phyloP scores from a whole-genome alignment of 2,888 invertebrate genomes.

The Agrypnus murinus region DNA sequence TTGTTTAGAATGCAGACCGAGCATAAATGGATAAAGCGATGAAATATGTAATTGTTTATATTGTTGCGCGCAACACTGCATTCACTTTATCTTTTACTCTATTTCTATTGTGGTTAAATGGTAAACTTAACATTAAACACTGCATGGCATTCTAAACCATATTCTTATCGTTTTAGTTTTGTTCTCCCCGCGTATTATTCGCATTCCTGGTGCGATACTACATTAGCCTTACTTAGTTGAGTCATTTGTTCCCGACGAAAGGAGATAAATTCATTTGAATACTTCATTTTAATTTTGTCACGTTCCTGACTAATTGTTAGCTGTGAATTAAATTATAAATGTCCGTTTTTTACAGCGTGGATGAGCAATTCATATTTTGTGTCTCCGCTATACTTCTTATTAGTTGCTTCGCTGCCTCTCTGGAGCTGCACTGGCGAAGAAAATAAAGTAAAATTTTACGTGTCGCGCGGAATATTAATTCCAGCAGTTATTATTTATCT shows the following conservation, averaged over 20 bases:
- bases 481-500: slow-evolving; percentile 33
- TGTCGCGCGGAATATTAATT: slow-evolving; percentile 48
- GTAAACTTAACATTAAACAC: slow-evolving; percentile 49
- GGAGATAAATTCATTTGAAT: slow-evolving; percentile 50
- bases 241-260: slow-evolving; percentile 39
- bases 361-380: slow-evolving; percentile 56
- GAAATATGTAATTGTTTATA: slow-evolving; percentile 52
- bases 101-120: slow-evolving; percentile 50
- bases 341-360: slow-evolving; percentile 55
- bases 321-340: slow-evolving; percentile 59
- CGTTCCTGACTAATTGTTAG: slow-evolving; percentile 61
- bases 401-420: slow-evolving; percentile 54
- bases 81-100: slow-evolving; percentile 50
- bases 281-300: slow-evolving; percentile 60
- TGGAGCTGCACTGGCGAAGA: slow-evolving; percentile 48
- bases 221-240: slow-evolving; percentile 46
- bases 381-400: slow-evolving; percentile 54
- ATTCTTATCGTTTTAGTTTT: slow-evolving; percentile 51
- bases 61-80: slow-evolving; percentile 41
- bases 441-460: slow-evolving; percentile 55
- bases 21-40: slow-evolving; percentile 31
- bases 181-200: slow-evolving; percentile 39
- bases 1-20: slow-evolving; percentile 6
- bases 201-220: slow-evolving; percentile 38
- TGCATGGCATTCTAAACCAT: slow-evolving; percentile 51